Conservation (phyloP, 2,888 invertebrate species). For the Brenthis daphne region DNA sequence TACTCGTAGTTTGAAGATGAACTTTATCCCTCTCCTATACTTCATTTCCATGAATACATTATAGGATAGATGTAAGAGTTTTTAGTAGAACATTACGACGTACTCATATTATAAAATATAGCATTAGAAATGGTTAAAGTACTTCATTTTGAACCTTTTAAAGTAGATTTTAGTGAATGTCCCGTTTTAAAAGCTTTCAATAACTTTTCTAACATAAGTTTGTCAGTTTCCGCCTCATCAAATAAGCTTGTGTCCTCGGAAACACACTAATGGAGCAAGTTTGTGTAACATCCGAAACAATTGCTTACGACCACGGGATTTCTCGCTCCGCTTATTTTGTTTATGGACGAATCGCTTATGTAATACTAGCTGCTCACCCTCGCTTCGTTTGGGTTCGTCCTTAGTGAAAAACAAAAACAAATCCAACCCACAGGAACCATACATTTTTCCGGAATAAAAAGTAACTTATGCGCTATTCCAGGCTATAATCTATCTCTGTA, state of each 20-base stretch:
- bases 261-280: slow-evolving; percentile 38
- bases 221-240: slow-evolving; percentile 22
- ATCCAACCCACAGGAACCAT: no score
- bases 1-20: no score
- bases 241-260: slow-evolving; percentile 28
- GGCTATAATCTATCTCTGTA: no score
- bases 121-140: neutral
- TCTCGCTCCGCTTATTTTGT: slow-evolving; percentile 39
- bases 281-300: slow-evolving; percentile 41
- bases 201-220: slow-evolving; percentile 10
- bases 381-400: no score
- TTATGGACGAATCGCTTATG: slow-evolving; percentile 3
- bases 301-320: slow-evolving; percentile 37
- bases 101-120: no score
- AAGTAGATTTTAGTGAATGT: neutral
- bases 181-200: neutral
- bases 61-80: neutral
- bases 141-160: neutral
- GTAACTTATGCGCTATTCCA: no score
- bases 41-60: neutral
- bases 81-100: no score
- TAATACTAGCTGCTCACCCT: no score
- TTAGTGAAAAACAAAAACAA: no score
- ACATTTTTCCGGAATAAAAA: no score
- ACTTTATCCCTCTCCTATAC: no score